A percentile compares a stretch with the other conserved stretches of the same genome.
Evolutionary conservation across 2,797 vertebrate genomes (phyloP).

Genomic region (Etheostoma nigrum): DNA sequence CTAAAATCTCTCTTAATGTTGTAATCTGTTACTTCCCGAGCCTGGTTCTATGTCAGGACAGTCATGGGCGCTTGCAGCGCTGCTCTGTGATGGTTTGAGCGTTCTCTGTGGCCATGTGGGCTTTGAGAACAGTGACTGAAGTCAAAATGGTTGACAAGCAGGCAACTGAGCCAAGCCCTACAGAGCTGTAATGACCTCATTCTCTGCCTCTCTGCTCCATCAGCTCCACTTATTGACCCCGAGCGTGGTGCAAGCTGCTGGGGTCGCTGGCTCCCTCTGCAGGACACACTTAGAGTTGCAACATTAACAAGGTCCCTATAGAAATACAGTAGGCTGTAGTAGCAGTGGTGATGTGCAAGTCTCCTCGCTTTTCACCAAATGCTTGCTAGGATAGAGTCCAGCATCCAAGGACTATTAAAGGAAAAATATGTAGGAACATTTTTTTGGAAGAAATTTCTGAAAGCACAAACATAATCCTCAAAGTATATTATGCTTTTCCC

Average conservation of each 20-base stretch:
- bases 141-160: conserved; percentile 60
- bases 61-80: no score
- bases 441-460: no score
- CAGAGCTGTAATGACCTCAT: conserved; percentile 76
- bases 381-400: background rate
- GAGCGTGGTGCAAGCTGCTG: background rate
- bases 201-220: conserved; percentile 61
- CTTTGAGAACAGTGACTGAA: conserved; percentile 47
- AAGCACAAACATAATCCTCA: no score
- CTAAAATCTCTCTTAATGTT: no score
- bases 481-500: no score
- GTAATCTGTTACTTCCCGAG: no score
- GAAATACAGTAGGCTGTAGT: background rate
- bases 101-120: conserved; percentile 33
- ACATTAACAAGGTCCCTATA: background rate
- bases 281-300: background rate
- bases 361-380: background rate
- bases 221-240: conserved; percentile 62
- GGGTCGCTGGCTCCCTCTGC: conserved; percentile 54
- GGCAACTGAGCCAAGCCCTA: conserved; percentile 71
- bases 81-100: conserved; percentile 13
- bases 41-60: no score
- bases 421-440: no score
- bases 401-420: no score
- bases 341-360: background rate